Evolutionary conservation across 2,797 vertebrate genomes (phyloP).

Genomic region (Lycodopsis pacificus): DNA sequence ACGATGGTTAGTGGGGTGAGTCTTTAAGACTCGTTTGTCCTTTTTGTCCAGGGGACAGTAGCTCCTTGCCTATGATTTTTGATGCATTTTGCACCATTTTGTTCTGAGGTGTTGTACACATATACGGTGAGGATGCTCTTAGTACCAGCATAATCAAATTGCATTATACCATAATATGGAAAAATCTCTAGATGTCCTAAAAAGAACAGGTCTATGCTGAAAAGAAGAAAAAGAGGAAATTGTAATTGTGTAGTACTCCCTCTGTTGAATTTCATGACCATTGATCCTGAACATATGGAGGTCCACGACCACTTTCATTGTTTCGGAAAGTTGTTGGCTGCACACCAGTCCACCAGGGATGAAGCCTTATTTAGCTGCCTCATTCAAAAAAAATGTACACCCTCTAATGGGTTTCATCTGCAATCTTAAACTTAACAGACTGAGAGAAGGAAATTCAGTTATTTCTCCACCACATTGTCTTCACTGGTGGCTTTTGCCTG

Average conservation of each 20-base stretch:
- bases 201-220: background rate
- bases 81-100: background rate
- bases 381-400: background rate
- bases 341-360: background rate
- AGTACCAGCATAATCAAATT: background rate
- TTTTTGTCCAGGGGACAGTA: background rate
- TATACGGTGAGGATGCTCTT: background rate
- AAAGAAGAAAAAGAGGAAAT: background rate
- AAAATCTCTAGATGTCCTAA: background rate
- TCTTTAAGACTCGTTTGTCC: background rate
- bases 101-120: background rate
- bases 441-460: background rate
- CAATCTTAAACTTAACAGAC: background rate
- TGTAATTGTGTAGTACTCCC: background rate
- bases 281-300: background rate
- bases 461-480: slow-evolving; percentile 1
- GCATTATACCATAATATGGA: background rate
- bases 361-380: background rate
- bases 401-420: background rate
- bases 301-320: background rate
- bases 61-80: background rate
- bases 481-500: background rate
- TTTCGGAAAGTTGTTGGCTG: background rate
- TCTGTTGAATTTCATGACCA: slow-evolving; percentile 1
- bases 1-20: background rate